These are phyloP conservation scores for Saccopteryx bilineata DNA, from an alignment of 2,113 vertebrate genomes.

Conservation along the genomic window DNA sequence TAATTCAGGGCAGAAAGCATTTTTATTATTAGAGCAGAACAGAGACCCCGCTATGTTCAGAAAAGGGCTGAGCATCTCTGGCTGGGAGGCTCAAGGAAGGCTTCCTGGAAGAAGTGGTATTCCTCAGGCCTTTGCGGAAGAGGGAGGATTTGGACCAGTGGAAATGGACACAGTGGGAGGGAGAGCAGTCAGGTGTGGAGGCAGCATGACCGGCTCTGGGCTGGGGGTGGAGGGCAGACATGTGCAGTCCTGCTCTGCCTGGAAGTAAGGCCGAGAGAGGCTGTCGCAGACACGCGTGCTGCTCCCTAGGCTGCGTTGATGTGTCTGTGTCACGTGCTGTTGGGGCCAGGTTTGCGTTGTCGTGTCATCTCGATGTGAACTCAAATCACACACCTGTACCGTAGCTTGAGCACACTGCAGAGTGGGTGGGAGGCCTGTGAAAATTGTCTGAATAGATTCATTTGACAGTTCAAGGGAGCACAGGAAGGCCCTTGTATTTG, in stretches of 20 bases:
- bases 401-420: accelerated
- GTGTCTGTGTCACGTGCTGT: accelerated
- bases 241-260: background rate
- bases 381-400: background rate
- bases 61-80: background rate
- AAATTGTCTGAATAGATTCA: background rate
- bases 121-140: background rate
- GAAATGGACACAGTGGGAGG: background rate
- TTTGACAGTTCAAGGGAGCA: background rate
- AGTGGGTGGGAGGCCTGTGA: background rate
- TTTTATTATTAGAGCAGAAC: background rate
- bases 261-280: background rate
- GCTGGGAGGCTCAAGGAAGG: background rate
- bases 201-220: background rate
- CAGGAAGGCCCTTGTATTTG: background rate
- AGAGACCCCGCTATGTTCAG: background rate
- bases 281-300: accelerated
- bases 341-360: background rate
- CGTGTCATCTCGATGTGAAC: accelerated
- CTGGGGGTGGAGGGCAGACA: background rate
- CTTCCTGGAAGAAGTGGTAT: background rate
- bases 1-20: background rate
- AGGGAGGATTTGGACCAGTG: background rate
- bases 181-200: background rate
- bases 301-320: accelerated